A percentile compares a stretch with the other conserved stretches of the same genome.
Evolutionary conservation across 2,888 invertebrate species (phyloP).

Genomic region (Artemia sp.): DNA sequence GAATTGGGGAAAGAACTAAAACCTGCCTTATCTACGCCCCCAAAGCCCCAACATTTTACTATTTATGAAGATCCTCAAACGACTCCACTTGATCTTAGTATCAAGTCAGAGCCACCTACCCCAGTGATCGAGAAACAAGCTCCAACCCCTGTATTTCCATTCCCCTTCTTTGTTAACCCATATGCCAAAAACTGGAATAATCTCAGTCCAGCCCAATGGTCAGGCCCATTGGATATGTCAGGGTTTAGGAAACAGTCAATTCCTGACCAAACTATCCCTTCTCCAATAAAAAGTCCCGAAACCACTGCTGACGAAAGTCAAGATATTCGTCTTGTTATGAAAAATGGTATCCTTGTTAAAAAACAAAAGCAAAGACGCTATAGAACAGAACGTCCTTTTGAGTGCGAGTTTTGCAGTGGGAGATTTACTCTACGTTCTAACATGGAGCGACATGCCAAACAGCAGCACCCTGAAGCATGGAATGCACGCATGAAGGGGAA

Average conservation of each 20-base stretch:
- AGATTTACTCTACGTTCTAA: constrained; percentile 79
- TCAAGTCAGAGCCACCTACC: constrained; percentile 50
- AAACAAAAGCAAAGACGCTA: constrained; percentile 80
- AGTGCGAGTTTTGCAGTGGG: constrained; percentile 75
- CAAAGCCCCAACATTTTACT: neutral
- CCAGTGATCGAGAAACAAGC: neutral
- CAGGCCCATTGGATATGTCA: constrained; percentile 2
- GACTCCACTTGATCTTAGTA: constrained; percentile 50
- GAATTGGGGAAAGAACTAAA: neutral
- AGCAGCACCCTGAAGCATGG: constrained; percentile 81
- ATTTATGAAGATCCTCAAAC: constrained; percentile 13
- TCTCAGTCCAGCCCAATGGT: neutral
- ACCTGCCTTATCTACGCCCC: neutral
- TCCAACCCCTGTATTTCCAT: constrained; percentile 3
- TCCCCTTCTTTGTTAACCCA: constrained; percentile 4
- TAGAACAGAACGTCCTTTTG: constrained; percentile 73
- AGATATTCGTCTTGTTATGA: constrained; percentile 43
- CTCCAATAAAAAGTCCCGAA: constrained; percentile 16
- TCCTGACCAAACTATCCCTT: constrained; percentile 1
- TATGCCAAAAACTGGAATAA: neutral
- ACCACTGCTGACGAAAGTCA: neutral
- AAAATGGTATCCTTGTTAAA: constrained; percentile 73
- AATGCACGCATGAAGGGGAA: constrained; percentile 50
- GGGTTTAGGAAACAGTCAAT: neutral
- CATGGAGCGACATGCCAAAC: constrained; percentile 85